Evolutionary conservation across 2,797 vertebrate genomes (phyloP).

Genomic region (Cyprinella venusta): DNA sequence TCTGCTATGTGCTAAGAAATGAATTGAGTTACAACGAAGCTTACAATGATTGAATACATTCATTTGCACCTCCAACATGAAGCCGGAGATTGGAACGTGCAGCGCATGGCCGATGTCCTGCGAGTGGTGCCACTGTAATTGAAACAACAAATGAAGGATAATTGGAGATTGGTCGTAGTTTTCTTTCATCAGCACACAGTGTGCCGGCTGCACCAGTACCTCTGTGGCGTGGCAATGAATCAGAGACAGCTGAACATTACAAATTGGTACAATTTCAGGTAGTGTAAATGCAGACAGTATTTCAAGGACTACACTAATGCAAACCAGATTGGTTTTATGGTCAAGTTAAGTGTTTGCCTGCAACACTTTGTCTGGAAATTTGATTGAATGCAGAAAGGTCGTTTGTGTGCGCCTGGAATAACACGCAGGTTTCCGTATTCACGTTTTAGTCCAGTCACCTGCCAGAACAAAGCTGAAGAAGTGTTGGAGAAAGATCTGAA

Average conservation of each 20-base stretch:
- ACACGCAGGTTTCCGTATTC: constrained; percentile 1
- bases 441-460: constrained; percentile 10
- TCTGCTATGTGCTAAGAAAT: not conserved
- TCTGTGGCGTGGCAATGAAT: constrained; percentile 65
- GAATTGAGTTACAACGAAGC: not conserved
- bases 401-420: constrained; percentile 26
- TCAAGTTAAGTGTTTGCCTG: constrained; percentile 66
- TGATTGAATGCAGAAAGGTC: constrained; percentile 67
- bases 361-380: constrained; percentile 64
- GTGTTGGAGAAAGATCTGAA: not conserved
- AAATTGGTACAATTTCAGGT: constrained; percentile 75
- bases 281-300: constrained; percentile 66
- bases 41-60: constrained; percentile 20
- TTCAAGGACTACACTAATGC: constrained; percentile 66
- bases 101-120: constrained; percentile 39
- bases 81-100: constrained; percentile 39
- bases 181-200: constrained; percentile 71
- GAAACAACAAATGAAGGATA: constrained; percentile 64
- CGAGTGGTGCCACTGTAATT: constrained; percentile 52
- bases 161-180: constrained; percentile 64
- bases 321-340: constrained; percentile 71
- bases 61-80: not conserved
- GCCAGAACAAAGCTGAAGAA: not conserved
- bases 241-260: constrained; percentile 70
- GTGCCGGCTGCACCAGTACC: constrained; percentile 47